Evolutionary conservation across 2,797 vertebrate species (phyloP), one percentile per base, ranked within the genome.

Genomic region (Limosa lapponica): DNA sequence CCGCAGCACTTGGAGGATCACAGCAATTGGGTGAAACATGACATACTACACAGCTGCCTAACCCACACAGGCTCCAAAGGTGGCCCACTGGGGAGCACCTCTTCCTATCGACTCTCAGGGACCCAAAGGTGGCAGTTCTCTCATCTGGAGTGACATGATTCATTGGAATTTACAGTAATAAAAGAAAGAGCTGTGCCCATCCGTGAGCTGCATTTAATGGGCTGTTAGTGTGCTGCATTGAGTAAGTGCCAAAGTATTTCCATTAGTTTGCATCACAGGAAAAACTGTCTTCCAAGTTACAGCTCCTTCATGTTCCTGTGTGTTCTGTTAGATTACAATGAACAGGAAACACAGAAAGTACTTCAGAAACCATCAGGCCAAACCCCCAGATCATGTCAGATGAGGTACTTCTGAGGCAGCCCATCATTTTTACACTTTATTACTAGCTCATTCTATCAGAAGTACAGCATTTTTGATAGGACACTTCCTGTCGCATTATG

Each of bases 51-150:
- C 11, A 30, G 71, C n/a, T 61, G 80, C 57, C 44, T 5, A 20
- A 37, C 5, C 39, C 75, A 3, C 14, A 0, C 46, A 27, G 51
- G 51, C 65, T 49, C 28, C 54, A 25, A 13, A 51, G 57, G 0
- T 0, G 4, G 10, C 22, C 32, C 20, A 5, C 48, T 5, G 1
- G 0, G 12, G 10, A 34, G 27, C 0, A 2, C 34, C 34, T 24
- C 78, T 20, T 57, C 19, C 54, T 51, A 2, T 16, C 0, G 0
- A 8, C 39, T n/a, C 55, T 20, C 4, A 1, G 65, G 44, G 11
- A 32, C 16, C 24, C 32, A 3, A 13, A 77, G 37, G 11, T 11
- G 51, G 8, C 24, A 17, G 19, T 71, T 92, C 17, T 54, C 16
- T 11, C 3, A 2, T n/a, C 39, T 36, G 30, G 44, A 44, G 30